phyloP scores from a whole-genome alignment of 2,113 vertebrate genomes.

The Antechinus flavipes region DNA sequence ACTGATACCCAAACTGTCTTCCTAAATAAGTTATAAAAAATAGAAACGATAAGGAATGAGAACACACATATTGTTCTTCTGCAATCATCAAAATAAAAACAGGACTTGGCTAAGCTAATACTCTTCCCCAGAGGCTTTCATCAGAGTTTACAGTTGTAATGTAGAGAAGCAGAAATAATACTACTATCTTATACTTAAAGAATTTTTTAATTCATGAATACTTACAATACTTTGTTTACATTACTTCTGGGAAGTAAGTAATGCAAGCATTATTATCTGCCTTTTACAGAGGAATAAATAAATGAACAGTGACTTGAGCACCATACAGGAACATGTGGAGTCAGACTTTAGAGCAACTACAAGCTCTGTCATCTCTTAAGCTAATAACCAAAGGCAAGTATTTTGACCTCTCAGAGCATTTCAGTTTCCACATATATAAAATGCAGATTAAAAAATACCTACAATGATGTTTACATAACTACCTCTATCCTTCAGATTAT shows the following conservation, averaged over 20 bases:
- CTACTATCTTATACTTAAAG: background rate
- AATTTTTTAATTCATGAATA: background rate
- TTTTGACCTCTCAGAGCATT: background rate
- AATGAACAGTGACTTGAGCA: background rate
- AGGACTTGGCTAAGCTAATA: background rate
- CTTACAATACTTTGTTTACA: background rate
- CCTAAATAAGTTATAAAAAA: constrained; percentile 78
- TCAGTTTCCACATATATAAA: background rate
- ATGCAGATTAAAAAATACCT: background rate
- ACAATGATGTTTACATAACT: background rate
- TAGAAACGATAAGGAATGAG: background rate
- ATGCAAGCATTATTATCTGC: background rate
- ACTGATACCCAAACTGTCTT: constrained; percentile 80
- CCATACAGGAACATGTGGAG: background rate
- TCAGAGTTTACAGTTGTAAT: background rate
- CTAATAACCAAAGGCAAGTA: background rate
- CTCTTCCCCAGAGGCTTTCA: background rate
- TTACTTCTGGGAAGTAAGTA: background rate
- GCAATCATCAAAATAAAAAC: background rate
- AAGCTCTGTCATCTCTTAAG: background rate
- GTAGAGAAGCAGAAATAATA: background rate
- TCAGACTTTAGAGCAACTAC: background rate
- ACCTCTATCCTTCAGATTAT: background rate
- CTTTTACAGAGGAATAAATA: background rate
- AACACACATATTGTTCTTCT: background rate